Evolutionary conservation across 2,888 invertebrate genomes (phyloP), one percentile per base, ranked within the genome.

Genomic region (Chrysolina oricalcia): DNA sequence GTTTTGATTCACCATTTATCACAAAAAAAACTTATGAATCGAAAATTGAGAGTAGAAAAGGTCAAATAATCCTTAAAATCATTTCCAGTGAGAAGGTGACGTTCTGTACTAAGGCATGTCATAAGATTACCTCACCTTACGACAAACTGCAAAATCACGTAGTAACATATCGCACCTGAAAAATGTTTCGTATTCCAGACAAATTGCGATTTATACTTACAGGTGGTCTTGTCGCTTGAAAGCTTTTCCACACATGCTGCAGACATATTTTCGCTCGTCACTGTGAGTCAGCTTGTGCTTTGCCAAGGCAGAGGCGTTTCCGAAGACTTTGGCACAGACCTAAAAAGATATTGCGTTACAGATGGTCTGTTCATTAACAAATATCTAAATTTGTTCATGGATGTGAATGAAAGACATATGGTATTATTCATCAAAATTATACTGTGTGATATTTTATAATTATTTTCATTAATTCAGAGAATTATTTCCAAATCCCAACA

Each of bases 191-290:
- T 67, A 56, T 67, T n/a, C n/a, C 59, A 19, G 21, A 64, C 11
- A 67, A 67, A 67, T 43, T 59, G 43, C 43, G 17, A 50, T 40
- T 63, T 65, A 43, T 89, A 95, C 97, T 97, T 91, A 98, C 97
- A 98, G 93, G 91, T 98, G 98, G 91, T 98, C 98, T 90, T 98
- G 98, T 88, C 98, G 92, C 91, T 98, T 98, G 92, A 98, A 98
- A 83, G 98, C 98, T 90, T 98, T 98, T 81, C 96, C 94, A 90
- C 98, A 98, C 89, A 98, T 95, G 87, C 93, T 93, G 90, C 98
- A 98, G 82, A 97, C 95, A 90, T 98, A 98, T 89, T 97, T 97
- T 85, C 98, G 91, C 89, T 98, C 98, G 90, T 98, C 98, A 90
- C 98, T 98, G 91, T 98, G 98, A 82, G 98, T 98, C 89, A 98